Percentiles rank a stretch among this genome's conserved stretches.
phyloP scores from a whole-genome alignment of 1,140 invertebrate genomes.

The Oryzaephilus surinamensis region DNA sequence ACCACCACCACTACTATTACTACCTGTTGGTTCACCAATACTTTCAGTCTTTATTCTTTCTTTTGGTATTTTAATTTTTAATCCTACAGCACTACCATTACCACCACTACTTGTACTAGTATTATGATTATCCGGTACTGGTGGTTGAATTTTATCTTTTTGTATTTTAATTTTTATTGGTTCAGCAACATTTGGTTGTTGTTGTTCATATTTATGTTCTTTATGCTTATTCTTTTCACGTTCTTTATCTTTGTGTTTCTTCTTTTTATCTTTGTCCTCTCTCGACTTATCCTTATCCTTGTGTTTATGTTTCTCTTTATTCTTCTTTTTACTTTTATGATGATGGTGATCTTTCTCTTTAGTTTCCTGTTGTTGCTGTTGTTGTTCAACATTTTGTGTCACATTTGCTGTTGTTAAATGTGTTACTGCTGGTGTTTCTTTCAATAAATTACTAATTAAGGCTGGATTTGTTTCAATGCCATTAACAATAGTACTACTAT shows the following conservation, averaged over 20 bases:
- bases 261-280: conserved; percentile 44
- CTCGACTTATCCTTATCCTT: conserved; percentile 50
- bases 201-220: conserved; percentile 45
- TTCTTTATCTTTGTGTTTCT: conserved; percentile 52
- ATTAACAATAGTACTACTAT: conserved; percentile 20
- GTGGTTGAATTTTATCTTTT: conserved; percentile 45
- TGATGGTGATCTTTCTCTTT: conserved; percentile 39
- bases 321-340: conserved; percentile 50
- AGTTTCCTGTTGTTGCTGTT: conserved; percentile 13
- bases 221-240: conserved; percentile 45
- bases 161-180: conserved; percentile 57
- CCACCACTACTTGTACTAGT: no score
- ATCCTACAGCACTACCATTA: no score
- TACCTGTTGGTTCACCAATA: conserved; percentile 21
- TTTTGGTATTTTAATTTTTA: conserved; percentile 56
- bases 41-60: conserved; percentile 42
- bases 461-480: conserved; percentile 33
- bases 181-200: conserved; percentile 35
- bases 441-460: conserved; percentile 32
- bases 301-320: conserved; percentile 55
- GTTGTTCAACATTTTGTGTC: conserved; percentile 3
- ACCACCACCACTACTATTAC: conserved; percentile 8
- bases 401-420: conserved; percentile 16
- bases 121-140: background rate
- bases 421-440: conserved; percentile 25